phyloP scores from a whole-genome alignment of 2,888 invertebrate genomes.

The Mechanitis messenoides region DNA sequence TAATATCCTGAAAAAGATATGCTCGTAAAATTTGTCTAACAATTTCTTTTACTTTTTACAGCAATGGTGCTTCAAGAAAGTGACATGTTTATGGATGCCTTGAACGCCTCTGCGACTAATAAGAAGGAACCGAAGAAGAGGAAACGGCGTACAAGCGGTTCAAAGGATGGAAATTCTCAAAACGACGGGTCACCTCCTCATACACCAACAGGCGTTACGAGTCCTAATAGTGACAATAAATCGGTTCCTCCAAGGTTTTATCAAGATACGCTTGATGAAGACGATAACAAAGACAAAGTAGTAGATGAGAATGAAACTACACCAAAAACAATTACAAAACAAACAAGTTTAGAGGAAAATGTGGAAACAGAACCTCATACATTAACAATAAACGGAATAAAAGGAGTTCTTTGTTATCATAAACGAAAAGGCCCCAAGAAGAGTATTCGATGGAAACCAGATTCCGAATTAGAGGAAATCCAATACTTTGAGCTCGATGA shows the following conservation, averaged over 20 bases:
- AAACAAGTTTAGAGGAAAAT: slow-evolving; percentile 44
- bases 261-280: slow-evolving; percentile 90
- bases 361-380: slow-evolving; percentile 65
- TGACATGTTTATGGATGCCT: slow-evolving; percentile 94
- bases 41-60: slow-evolving; percentile 57
- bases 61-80: slow-evolving; percentile 90
- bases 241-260: slow-evolving; percentile 87
- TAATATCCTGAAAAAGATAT: neutral
- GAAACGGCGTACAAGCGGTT: slow-evolving; percentile 83
- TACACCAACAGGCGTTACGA: slow-evolving; percentile 68
- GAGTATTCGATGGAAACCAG: slow-evolving; percentile 88
- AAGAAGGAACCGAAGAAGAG: slow-evolving; percentile 86
- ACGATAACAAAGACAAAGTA: slow-evolving; percentile 75
- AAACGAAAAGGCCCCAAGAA: slow-evolving; percentile 88
- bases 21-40: neutral
- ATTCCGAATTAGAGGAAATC: slow-evolving; percentile 86
- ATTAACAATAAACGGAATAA: slow-evolving; percentile 77
- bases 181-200: slow-evolving; percentile 75
- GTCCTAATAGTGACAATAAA: slow-evolving; percentile 64
- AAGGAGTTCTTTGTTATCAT: slow-evolving; percentile 84
- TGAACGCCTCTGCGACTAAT: slow-evolving; percentile 85
- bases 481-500: slow-evolving; percentile 96
- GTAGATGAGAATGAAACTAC: slow-evolving; percentile 43
- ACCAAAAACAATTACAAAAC: slow-evolving; percentile 33
- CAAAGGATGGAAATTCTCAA: slow-evolving; percentile 78